Evolutionary conservation across 2,797 vertebrate species (phyloP).

Genomic region (Syngnathus rostellatus): DNA sequence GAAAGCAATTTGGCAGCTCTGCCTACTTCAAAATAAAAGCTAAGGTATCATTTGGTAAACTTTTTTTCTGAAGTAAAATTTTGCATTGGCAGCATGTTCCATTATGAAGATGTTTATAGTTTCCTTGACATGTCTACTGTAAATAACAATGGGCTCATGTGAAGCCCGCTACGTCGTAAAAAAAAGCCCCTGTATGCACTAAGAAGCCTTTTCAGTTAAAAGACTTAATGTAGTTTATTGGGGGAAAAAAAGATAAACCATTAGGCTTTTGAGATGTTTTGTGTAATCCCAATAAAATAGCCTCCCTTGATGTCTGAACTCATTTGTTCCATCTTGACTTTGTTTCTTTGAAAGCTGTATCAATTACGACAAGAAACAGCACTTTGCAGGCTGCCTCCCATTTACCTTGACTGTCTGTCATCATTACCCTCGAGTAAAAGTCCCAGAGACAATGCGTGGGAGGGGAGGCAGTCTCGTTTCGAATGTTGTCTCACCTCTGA

Average conservation of each 20-base stretch:
- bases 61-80: too few relatives aligned
- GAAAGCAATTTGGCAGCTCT: background rate
- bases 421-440: conserved; percentile 71
- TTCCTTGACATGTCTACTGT: too few relatives aligned
- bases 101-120: too few relatives aligned
- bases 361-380: conserved; percentile 16
- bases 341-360: background rate
- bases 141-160: too few relatives aligned
- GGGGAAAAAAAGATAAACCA: background rate
- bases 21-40: background rate
- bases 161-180: too few relatives aligned
- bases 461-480: conserved; percentile 61
- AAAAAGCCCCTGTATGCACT: too few relatives aligned
- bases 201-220: background rate
- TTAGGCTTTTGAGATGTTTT: background rate
- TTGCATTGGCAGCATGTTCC: too few relatives aligned
- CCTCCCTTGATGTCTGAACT: background rate
- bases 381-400: conserved; percentile 44
- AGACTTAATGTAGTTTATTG: background rate
- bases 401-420: conserved; percentile 58
- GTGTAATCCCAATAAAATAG: background rate
- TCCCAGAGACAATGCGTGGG: conserved; percentile 56
- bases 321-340: conserved; percentile 1
- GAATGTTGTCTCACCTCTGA: conserved; percentile 67
- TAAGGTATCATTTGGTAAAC: background rate